These are phyloP conservation scores for Terrapene triunguis DNA, from an alignment of 2,113 vertebrate species.

Conservation along the genomic window DNA sequence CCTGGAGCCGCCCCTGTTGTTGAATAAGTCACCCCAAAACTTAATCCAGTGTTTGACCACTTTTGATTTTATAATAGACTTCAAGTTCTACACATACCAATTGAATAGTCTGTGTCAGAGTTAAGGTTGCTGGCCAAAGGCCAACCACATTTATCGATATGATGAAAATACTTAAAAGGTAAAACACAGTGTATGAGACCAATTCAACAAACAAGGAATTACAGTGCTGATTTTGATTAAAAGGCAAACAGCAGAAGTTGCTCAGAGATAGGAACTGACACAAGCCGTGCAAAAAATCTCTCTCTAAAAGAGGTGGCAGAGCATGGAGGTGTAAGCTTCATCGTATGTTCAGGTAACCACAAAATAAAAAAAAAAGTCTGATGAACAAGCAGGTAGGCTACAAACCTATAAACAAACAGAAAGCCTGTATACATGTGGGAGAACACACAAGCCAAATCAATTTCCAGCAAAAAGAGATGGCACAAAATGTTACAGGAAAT, in stretches of 20 bases:
- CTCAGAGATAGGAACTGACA: neutral
- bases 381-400: neutral
- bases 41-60: neutral
- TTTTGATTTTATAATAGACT: neutral
- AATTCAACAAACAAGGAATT: neutral
- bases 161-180: neutral
- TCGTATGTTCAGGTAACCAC: fast-evolving
- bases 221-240: neutral
- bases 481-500: conserved; percentile 5
- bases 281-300: neutral
- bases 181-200: neutral
- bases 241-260: neutral
- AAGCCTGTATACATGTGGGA: neutral
- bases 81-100: neutral
- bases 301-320: neutral
- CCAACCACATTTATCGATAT: neutral
- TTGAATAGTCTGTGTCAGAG: neutral
- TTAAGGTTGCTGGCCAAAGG: neutral
- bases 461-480: neutral
- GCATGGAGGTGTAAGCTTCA: neutral
- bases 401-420: neutral
- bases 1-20: neutral
- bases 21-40: neutral
- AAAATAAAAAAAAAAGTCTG: neutral
- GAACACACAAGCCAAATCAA: fast-evolving